Percentiles rank a stretch among this genome's conserved stretches.
Conservation (phyloP, 2,797 vertebrate genomes). For the Percopsis omiscomaycus region DNA sequence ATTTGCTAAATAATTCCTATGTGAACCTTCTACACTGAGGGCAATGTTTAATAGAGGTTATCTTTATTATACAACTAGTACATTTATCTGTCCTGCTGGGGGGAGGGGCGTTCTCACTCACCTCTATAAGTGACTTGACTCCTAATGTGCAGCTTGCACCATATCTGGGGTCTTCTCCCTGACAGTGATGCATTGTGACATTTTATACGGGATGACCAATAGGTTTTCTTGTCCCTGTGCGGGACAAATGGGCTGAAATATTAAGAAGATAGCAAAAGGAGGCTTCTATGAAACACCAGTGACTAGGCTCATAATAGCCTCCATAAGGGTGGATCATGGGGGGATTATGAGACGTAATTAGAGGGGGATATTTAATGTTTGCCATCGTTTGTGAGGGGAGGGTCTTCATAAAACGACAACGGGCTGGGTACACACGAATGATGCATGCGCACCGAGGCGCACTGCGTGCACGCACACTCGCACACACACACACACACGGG, state of each 20-base stretch:
- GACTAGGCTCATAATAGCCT: constrained; percentile 33
- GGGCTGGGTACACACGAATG: constrained; percentile 8
- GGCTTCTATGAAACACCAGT: constrained; percentile 23
- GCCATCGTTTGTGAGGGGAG: constrained; percentile 49
- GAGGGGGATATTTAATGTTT: constrained; percentile 66
- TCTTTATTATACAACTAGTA: too few species aligned
- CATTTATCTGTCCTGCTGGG: too few species aligned
- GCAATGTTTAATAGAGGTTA: too few species aligned
- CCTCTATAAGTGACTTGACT: too few species aligned
- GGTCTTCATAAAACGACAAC: constrained; percentile 59
- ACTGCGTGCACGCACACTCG: constrained; percentile 22
- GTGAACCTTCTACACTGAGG: too few species aligned
- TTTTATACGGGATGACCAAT: constrained; percentile 21
- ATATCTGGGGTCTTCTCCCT: neutral
- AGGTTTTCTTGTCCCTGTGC: constrained; percentile 16
- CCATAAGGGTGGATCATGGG: constrained; percentile 54
- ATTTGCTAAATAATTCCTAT: neutral
- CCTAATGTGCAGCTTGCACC: too few species aligned
- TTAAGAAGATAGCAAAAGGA: constrained; percentile 20
- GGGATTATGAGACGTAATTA: constrained; percentile 72
- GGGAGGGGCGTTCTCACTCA: too few species aligned
- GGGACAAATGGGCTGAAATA: constrained; percentile 19
- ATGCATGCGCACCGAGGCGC: neutral
- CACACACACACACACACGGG: neutral
- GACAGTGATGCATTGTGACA: constrained; percentile 5